Conservation (phyloP, 2,797 vertebrate species). For the Austrolebias charrua region DNA sequence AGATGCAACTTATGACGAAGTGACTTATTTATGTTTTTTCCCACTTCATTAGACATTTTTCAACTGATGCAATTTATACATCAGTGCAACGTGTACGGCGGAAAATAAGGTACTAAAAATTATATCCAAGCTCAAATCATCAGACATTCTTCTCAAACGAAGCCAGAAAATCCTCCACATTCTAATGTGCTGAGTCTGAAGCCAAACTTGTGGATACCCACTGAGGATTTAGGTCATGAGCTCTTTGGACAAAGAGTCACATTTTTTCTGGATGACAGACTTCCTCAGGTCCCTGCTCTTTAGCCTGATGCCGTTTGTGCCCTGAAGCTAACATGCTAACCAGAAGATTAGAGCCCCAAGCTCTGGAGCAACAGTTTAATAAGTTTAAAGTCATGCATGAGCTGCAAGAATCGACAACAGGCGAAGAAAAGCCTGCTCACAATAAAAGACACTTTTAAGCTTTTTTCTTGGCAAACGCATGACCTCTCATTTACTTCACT, state of each 20-base stretch:
- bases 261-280: conserved; percentile 37
- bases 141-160: conserved; percentile 21
- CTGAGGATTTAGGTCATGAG: conserved; percentile 47
- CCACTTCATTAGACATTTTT: too few relatives aligned
- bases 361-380: conserved; percentile 39
- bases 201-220: conserved; percentile 34
- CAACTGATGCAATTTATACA: too few relatives aligned
- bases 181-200: conserved; percentile 41
- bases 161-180: conserved; percentile 38
- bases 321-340: conserved; percentile 43
- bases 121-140: conserved; percentile 35
- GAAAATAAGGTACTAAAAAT: not conserved
- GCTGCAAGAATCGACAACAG: conserved; percentile 33
- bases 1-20: too few relatives aligned
- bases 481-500: conserved; percentile 39
- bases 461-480: conserved; percentile 33
- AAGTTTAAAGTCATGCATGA: conserved; percentile 41
- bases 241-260: conserved; percentile 43
- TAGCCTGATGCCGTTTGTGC: conserved; percentile 32
- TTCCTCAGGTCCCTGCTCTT: conserved; percentile 45
- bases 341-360: conserved; percentile 37
- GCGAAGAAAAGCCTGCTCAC: conserved; percentile 17
- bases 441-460: conserved; percentile 41
- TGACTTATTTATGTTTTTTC: too few relatives aligned
- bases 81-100: too few relatives aligned